Base-by-base conservation (phyloP, 1,140 invertebrate genomes). In the Brachionus paranguensis region DNA sequence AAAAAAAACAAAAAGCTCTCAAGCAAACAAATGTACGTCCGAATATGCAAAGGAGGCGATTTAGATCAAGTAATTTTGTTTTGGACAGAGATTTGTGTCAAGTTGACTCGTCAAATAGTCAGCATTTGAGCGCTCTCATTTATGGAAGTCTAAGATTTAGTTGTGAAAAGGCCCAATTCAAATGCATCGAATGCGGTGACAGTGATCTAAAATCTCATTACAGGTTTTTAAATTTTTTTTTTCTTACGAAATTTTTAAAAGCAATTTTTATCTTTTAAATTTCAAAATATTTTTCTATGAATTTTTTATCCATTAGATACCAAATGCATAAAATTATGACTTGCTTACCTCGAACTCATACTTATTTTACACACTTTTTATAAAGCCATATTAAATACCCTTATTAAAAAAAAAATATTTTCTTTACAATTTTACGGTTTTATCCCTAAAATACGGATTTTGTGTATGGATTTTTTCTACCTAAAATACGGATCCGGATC, bases 141-240 rank as follows among this genome's bases (percentile, higher is more conserved):
- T 64, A 41, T 64, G 78, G 78, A 1, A 68, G 24, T 41, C 12
- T 81, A 17, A 81, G 45, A 64, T 81, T 81, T 68, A 29, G 14
- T 29, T 81, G 78, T 37, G 20, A n/a, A 10, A 81, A 81, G 37
- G 27, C 27, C 17, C 33, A 81, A 68, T 81, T 81, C 11, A 81
- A 81, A 47, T 81, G 78, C 60, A 55, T 68, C 20, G 78, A 81
- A 64, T 81, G 78, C 11, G 78, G 78, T 1, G 53, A 81, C 24
- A 64, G 10, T 64, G 78, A 81, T 47, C 33, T 81, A 12, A 81
- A 81, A n/a, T 76, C 72, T 76, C 72, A 76, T 76, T 76, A 76
- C 24, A 76, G 72, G 72, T 76, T 20, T 60, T 50, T 50, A n/a
- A 29, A 29, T 0, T 7, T 7, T 37, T 37, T 37, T 37, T 37